Percentiles rank a stretch among this genome's conserved stretches.
Conservation (phyloP, 2,888 invertebrate species). For the Odontomyia ornata region DNA sequence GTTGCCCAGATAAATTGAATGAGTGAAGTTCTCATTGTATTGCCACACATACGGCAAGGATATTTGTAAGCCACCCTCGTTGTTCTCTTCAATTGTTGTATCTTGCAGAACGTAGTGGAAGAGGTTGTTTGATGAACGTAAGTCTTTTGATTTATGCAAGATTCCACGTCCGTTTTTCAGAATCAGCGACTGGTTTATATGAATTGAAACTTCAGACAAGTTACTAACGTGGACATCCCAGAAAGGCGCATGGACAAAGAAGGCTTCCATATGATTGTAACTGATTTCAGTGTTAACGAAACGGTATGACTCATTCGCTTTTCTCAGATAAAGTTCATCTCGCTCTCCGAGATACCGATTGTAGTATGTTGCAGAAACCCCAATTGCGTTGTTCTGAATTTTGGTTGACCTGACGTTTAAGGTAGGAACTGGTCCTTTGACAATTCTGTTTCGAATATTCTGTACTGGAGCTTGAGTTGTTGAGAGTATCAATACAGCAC, state of each 20-base stretch:
- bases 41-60: constrained; percentile 94
- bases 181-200: constrained; percentile 85
- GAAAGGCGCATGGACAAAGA: constrained; percentile 83
- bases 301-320: constrained; percentile 87
- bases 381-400: constrained; percentile 82
- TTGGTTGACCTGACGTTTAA: constrained; percentile 75
- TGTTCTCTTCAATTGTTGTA: constrained; percentile 85
- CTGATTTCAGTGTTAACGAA: constrained; percentile 82
- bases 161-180: constrained; percentile 89
- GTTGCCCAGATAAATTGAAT: constrained; percentile 86
- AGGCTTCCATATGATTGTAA: constrained; percentile 81
- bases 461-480: constrained; percentile 78
- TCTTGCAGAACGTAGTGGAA: constrained; percentile 94
- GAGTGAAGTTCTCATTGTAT: constrained; percentile 93
- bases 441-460: constrained; percentile 76
- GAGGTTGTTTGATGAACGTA: constrained; percentile 94
- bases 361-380: constrained; percentile 85
- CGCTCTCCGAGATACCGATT: constrained; percentile 86
- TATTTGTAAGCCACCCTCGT: constrained; percentile 86
- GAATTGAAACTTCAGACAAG: constrained; percentile 88
- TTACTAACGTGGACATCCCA: constrained; percentile 88
- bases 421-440: constrained; percentile 82
- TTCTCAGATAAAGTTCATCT: constrained; percentile 85
- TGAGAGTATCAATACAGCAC: constrained; percentile 81
- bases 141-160: constrained; percentile 88